Evolutionary conservation across 2,797 vertebrate species (phyloP).

Genomic region (Lepidocolaptes lacrymiger): DNA sequence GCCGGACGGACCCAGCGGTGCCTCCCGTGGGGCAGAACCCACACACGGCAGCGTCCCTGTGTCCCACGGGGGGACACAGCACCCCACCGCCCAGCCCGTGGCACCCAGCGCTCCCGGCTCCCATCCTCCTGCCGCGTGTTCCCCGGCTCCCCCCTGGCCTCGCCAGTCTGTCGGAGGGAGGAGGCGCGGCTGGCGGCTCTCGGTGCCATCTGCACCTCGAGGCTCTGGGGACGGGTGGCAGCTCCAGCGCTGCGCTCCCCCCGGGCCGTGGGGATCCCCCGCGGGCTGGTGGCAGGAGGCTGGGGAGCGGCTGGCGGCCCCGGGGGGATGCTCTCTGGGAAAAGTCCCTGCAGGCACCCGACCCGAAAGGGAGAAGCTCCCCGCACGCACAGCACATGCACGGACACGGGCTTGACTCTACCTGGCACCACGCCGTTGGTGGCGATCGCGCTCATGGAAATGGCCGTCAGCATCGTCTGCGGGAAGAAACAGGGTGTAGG

Average conservation of each 20-base stretch:
- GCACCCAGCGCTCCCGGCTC: not conserved
- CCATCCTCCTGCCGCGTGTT: not conserved
- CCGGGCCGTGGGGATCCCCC: not conserved
- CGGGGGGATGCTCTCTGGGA: not conserved
- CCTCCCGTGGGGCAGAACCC: not conserved
- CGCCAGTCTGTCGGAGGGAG: conserved; percentile 50
- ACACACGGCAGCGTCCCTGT: rapidly evolving
- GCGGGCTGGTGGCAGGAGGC: conserved; percentile 3
- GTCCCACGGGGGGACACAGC: rapidly evolving
- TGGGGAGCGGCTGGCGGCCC: not conserved
- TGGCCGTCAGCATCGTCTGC: conserved; percentile 99
- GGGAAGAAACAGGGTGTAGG: conserved; percentile 11
- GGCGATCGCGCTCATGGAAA: conserved; percentile 99
- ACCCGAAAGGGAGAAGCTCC: not conserved
- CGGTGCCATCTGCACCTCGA: conserved; percentile 50
- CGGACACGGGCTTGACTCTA: conserved; percentile 48
- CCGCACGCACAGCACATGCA: rapidly evolving
- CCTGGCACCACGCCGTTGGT: conserved; percentile 99
- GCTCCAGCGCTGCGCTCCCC: not conserved
- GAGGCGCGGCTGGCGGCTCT: conserved; percentile 56
- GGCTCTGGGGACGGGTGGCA: conserved; percentile 20
- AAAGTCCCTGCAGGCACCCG: not conserved
- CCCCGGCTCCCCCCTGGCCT: not conserved
- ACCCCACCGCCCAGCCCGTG: rapidly evolving
- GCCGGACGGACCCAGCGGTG: rapidly evolving